phyloP scores from a whole-genome alignment of 2,113 vertebrate genomes.

The Bambusicola thoracicus region DNA sequence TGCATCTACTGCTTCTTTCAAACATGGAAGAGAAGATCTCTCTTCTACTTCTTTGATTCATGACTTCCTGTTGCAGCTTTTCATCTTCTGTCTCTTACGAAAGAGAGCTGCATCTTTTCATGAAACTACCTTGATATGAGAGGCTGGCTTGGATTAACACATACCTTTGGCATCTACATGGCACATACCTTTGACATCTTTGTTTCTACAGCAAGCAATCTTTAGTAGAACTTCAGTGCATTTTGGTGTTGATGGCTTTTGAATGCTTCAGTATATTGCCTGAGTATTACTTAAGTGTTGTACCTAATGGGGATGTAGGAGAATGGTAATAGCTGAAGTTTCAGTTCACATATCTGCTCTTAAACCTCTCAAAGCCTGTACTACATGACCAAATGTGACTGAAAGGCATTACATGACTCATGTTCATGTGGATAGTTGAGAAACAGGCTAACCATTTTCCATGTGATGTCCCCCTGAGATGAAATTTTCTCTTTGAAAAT shows the following conservation, averaged over 20 bases:
- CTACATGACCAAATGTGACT: accelerated
- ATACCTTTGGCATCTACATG: neutral
- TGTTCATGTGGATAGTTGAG: accelerated
- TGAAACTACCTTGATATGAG: neutral
- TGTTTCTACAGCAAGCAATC: neutral
- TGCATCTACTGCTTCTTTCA: neutral
- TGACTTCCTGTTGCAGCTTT: neutral
- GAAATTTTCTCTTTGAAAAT: neutral
- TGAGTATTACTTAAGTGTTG: neutral
- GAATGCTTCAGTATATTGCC: neutral
- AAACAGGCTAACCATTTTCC: neutral
- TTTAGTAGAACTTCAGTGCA: neutral
- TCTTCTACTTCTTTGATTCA: neutral
- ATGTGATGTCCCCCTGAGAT: accelerated
- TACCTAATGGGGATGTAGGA: neutral
- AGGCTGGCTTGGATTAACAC: neutral
- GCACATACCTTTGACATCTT: too few species aligned
- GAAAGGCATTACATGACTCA: neutral
- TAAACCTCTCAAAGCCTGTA: neutral
- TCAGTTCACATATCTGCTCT: neutral
- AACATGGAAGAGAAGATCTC: neutral
- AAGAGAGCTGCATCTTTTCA: neutral
- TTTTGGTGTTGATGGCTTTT: neutral
- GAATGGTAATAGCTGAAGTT: neutral
- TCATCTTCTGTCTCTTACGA: neutral